phyloP scores from a whole-genome alignment of 2,113 vertebrate species.

The Bubo blakistoni region DNA sequence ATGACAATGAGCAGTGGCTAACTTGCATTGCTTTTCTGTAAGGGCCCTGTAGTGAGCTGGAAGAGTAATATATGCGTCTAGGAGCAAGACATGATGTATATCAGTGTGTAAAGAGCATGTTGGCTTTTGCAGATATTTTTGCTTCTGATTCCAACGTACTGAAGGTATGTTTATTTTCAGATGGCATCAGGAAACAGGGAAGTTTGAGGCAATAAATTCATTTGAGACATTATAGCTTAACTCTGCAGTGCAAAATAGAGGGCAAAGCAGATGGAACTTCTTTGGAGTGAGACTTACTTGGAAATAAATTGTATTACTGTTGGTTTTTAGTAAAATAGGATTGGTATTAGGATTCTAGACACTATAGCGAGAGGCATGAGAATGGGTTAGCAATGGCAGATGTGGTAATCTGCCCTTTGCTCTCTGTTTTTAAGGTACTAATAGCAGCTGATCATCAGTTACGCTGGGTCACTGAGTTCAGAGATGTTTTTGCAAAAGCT shows the following conservation, averaged over 20 bases:
- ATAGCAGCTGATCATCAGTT: background rate
- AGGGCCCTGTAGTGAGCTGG: background rate
- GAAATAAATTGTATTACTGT: background rate
- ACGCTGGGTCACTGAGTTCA: background rate
- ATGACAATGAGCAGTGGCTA: background rate
- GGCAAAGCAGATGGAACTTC: background rate
- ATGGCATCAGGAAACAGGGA: background rate
- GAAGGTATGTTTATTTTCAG: background rate
- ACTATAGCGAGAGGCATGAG: background rate
- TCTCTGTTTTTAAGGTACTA: constrained; percentile 18
- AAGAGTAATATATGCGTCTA: background rate
- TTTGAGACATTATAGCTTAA: background rate
- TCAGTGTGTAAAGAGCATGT: background rate
- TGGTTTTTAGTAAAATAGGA: background rate
- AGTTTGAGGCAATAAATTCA: background rate
- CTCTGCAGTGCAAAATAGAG: background rate
- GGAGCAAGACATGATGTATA: background rate
- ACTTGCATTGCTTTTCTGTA: background rate
- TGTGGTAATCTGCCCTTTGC: constrained; percentile 49
- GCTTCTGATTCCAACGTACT: background rate
- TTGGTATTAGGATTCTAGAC: background rate
- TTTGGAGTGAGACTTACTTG: background rate
- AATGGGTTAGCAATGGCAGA: background rate
- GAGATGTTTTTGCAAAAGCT: background rate
- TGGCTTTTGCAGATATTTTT: background rate